phyloP scores from a whole-genome alignment of 2,113 vertebrate species.

The Bufo gargarizans region DNA sequence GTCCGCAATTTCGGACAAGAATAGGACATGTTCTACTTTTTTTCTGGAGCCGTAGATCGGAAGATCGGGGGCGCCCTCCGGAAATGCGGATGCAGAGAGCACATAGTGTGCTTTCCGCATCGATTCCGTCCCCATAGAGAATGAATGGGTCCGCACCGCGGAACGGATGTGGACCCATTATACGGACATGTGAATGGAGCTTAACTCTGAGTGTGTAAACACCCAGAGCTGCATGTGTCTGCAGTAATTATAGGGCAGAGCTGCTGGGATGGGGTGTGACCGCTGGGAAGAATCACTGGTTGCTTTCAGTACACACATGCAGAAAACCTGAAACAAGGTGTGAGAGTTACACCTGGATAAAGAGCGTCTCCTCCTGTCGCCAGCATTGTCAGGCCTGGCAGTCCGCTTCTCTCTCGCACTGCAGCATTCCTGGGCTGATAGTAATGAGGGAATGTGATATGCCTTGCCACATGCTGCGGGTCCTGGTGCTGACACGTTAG shows the following conservation, averaged over 20 bases:
- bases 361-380: not conserved
- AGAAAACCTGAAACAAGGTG: conserved; percentile 51
- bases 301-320: not conserved
- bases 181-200: no score
- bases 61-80: no score
- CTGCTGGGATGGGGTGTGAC: conserved; percentile 28
- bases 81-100: no score
- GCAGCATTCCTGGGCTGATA: not conserved
- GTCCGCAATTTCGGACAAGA: no score
- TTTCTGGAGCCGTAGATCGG: no score
- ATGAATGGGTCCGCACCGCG: no score
- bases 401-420: not conserved
- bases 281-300: conserved; percentile 19
- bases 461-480: not conserved
- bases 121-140: no score
- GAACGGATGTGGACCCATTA: no score
- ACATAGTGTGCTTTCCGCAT: no score
- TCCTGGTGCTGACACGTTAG: not conserved
- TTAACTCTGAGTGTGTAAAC: not conserved
- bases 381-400: not conserved
- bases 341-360: conserved; percentile 50
- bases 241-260: conserved; percentile 49
- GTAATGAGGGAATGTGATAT: not conserved
- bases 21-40: no score
- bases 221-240: not conserved